Evolutionary conservation across 2,113 vertebrate species (phyloP), one percentile per base, ranked within the genome.

Genomic region (Nothoprocta pentlandii): DNA sequence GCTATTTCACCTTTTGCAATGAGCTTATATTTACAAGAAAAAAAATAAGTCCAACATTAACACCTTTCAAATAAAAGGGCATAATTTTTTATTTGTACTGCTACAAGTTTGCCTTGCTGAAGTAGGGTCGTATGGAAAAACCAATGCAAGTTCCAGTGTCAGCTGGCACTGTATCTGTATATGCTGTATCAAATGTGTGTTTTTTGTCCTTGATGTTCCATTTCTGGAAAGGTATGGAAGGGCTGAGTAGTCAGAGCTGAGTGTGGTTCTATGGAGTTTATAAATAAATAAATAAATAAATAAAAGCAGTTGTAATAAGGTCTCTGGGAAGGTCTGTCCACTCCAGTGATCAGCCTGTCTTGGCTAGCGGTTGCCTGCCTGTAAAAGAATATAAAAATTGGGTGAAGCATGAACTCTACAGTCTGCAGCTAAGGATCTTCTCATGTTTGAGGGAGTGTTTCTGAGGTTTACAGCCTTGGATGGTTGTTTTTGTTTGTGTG

Each of bases 111-210:
- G 10, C 19, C 32, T 36, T 73, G 68, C 49, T 80, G 1, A 54
- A 36, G 21, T 41, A 30, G 41, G 28, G 21, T 47, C 20, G 9
- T 34, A 25, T 12, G 51, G 41, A 80, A 42, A 73, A 81, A 64
- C 23, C 1, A 0, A 4, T 64, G 22, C 25, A 26, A 16, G 4
- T 22, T 73, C 22, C 42, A 8, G 70, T 63, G 28, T 15, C 34
- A 39, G n/a, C 22, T 42, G 30, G 10, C 16, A 5, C 36, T 3
- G 51, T 23, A 21, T 47, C 46, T 46, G 13, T 17, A 2, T 61
- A 39, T 39, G 8, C 36, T 39, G 46, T 76, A 85, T 5, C 26
- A 14, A 28, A 56, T 21, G 25, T 46, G 17, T 16, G 32, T 0
- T 8, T 77, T 63, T 20, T 49, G 44, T n/a, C 19, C 6, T 4